Conservation (phyloP, 2,797 vertebrate species). For the Cirrhinus molitorella region DNA sequence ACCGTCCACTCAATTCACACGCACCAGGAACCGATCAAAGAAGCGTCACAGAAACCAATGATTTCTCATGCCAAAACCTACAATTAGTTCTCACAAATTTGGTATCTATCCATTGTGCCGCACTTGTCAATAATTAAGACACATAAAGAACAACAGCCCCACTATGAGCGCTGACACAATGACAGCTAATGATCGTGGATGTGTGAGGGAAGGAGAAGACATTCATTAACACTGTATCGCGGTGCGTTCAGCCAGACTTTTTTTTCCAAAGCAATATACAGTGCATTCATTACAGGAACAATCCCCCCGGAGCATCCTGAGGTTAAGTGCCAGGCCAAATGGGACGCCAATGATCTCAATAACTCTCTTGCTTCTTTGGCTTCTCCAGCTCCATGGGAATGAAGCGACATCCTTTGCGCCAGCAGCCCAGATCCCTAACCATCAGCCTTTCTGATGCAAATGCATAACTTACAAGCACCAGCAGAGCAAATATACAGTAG, state of each 20-base stretch:
- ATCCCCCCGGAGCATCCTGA: neutral
- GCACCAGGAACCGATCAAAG: neutral
- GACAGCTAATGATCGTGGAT: neutral
- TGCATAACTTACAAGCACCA: neutral
- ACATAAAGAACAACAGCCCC: neutral
- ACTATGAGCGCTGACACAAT: neutral
- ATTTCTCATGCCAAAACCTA: neutral
- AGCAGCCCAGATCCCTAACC: conserved; percentile 17
- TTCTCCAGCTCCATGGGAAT: neutral
- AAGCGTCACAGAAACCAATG: neutral
- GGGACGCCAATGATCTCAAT: conserved; percentile 31
- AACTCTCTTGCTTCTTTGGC: conserved; percentile 15
- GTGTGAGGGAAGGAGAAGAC: neutral
- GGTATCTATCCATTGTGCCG: neutral
- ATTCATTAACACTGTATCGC: neutral
- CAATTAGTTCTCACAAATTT: neutral
- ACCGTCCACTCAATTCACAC: neutral
- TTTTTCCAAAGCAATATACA: conserved; percentile 1
- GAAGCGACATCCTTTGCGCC: neutral
- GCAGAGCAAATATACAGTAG: conserved; percentile 24
- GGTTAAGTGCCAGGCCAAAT: conserved; percentile 28
- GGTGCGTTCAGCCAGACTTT: neutral
- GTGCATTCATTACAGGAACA: neutral
- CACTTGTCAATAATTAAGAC: neutral
- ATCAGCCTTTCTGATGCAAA: neutral